phyloP scores from a whole-genome alignment of 2,113 vertebrate species.

The Crotalus helleri region DNA sequence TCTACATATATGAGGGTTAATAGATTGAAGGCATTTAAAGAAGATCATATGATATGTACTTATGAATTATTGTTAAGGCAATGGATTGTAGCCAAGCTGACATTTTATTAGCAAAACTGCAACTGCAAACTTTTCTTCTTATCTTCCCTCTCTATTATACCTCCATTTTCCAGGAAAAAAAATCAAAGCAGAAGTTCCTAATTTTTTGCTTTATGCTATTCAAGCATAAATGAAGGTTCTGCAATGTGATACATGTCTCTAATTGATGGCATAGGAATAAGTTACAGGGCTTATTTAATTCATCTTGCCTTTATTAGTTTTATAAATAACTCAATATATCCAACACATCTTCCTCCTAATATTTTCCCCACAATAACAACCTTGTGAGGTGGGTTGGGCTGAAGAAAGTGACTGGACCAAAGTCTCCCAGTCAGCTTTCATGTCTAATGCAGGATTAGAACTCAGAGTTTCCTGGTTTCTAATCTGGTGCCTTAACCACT shows the following conservation, averaged over 20 bases:
- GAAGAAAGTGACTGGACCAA: too few species aligned
- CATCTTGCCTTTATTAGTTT: too few species aligned
- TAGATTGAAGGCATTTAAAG: background rate
- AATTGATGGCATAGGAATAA: background rate
- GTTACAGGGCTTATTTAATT: background rate
- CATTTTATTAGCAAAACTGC: background rate
- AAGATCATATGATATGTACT: background rate
- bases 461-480: background rate
- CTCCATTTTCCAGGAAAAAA: too few species aligned
- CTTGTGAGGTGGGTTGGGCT: too few species aligned
- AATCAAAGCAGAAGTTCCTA: background rate
- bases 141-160: background rate
- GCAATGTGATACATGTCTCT: background rate
- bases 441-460: too few species aligned
- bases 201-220: background rate
- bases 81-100: background rate
- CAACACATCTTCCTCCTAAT: too few species aligned
- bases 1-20: background rate
- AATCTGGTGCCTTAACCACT: background rate
- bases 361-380: too few species aligned
- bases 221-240: background rate
- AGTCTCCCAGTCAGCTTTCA: too few species aligned
- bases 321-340: too few species aligned
- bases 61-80: background rate
- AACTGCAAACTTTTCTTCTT: background rate